phyloP scores from a whole-genome alignment of 2,888 invertebrate species.

The Pharmacophagus antenor region DNA sequence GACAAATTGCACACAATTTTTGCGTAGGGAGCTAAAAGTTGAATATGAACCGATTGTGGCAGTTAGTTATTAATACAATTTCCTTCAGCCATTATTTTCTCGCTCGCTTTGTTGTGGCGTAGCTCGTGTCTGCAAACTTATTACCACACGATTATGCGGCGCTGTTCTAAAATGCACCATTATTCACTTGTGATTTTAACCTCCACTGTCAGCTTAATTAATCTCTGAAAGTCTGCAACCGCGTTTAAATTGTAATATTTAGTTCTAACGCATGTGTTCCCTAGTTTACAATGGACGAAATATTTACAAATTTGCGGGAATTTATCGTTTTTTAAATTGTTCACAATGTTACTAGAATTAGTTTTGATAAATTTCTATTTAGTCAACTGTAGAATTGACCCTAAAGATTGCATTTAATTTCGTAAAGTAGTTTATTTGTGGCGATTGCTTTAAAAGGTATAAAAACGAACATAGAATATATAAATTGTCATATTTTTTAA shows the following conservation, averaged over 20 bases:
- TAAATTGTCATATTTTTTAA: no score
- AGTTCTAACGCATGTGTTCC: background rate
- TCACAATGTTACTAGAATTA: background rate
- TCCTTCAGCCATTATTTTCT: background rate
- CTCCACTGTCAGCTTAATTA: constrained; percentile 17
- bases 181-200: constrained; percentile 15
- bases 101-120: background rate
- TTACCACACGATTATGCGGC: background rate
- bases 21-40: background rate
- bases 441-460: no score
- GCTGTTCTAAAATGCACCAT: constrained; percentile 4
- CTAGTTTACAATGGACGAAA: background rate
- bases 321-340: no score
- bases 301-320: background rate
- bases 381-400: no score
- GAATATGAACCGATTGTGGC: background rate
- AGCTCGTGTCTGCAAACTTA: background rate
- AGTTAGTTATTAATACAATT: background rate
- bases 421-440: no score
- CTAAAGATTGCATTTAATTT: no score
- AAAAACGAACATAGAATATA: no score
- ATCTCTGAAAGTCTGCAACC: background rate
- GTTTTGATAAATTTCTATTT: no score
- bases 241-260: background rate
- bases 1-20: background rate